These are phyloP conservation scores for Sinocyclocheilus rhinocerous DNA, from an alignment of 2,113 vertebrate species.

Conservation along the genomic window DNA sequence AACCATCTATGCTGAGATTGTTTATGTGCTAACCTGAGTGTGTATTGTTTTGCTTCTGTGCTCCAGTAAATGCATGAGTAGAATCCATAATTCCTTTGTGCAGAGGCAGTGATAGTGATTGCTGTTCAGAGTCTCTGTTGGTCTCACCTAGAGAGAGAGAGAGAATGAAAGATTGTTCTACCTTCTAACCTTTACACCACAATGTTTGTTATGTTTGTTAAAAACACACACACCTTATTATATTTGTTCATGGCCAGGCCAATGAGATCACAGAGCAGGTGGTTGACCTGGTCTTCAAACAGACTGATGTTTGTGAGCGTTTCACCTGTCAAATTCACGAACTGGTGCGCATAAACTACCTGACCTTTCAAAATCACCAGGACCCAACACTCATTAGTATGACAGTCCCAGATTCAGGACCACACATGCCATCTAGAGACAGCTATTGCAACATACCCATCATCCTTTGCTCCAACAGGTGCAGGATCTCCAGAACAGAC, in stretches of 20 bases:
- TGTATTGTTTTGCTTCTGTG: conserved; percentile 82
- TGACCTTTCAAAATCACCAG: conserved; percentile 78
- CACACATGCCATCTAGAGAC: not conserved
- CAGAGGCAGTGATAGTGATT: conserved; percentile 84
- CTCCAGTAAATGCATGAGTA: conserved; percentile 87
- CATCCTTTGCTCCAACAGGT: conserved; percentile 85
- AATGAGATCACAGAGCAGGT: conserved; percentile 87
- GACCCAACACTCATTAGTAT: not conserved
- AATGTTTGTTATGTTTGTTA: conserved; percentile 4
- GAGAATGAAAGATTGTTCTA: conserved; percentile 9
- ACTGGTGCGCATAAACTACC: conserved; percentile 88
- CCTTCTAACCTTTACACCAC: not conserved
- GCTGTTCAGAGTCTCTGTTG: conserved; percentile 83
- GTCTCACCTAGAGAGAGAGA: conserved; percentile 79
- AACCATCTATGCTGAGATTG: not conserved
- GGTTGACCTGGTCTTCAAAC: conserved; percentile 89
- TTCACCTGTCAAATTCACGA: conserved; percentile 88
- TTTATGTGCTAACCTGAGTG: conserved; percentile 79
- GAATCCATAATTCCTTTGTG: conserved; percentile 90
- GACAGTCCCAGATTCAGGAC: not conserved
- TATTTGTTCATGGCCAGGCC: conserved; percentile 85
- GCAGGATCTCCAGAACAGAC: conserved; percentile 89
- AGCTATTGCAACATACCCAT: conserved; percentile 75
- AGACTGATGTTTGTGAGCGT: conserved; percentile 88
- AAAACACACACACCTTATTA: conserved; percentile 82